Percentiles rank a stretch among this genome's conserved stretches.
phyloP scores from a whole-genome alignment of 2,797 vertebrate species.

The Pseudopleuronectes americanus region DNA sequence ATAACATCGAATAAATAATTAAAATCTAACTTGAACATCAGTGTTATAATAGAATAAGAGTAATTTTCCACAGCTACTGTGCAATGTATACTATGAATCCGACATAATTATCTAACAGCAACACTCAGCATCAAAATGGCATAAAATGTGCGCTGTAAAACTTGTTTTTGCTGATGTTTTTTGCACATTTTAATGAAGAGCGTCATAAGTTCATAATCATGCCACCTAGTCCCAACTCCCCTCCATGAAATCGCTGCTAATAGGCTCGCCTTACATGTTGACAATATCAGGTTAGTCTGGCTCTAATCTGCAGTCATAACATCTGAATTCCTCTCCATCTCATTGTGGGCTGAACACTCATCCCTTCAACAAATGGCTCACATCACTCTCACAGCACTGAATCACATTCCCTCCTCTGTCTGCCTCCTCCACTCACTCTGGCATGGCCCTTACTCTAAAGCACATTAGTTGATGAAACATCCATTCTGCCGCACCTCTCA shows the following conservation, averaged over 20 bases:
- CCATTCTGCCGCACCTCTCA: slow-evolving; percentile 12
- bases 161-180: background rate
- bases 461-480: slow-evolving; percentile 47
- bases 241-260: slow-evolving; percentile 4
- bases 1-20: too few relatives aligned
- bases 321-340: slow-evolving; percentile 35
- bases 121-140: background rate
- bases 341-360: slow-evolving; percentile 53
- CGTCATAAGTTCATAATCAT: background rate
- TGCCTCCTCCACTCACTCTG: slow-evolving; percentile 63
- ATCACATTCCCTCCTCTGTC: slow-evolving; percentile 61
- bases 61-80: slow-evolving; percentile 24
- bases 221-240: background rate
- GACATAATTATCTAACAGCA: slow-evolving; percentile 6
- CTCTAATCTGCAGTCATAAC: slow-evolving; percentile 27
- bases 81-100: slow-evolving; percentile 5
- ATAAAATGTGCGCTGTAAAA: background rate
- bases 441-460: slow-evolving; percentile 33
- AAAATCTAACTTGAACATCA: too few relatives aligned
- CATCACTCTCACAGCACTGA: slow-evolving; percentile 49
- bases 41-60: too few relatives aligned
- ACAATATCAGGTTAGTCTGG: slow-evolving; percentile 4
- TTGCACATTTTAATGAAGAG: slow-evolving; percentile 3
- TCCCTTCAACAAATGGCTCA: slow-evolving; percentile 44
- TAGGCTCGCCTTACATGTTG: slow-evolving; percentile 11